These are phyloP conservation scores for Apodemus agrarius DNA, from an alignment of 2,797 vertebrate genomes.

Conservation along the genomic window DNA sequence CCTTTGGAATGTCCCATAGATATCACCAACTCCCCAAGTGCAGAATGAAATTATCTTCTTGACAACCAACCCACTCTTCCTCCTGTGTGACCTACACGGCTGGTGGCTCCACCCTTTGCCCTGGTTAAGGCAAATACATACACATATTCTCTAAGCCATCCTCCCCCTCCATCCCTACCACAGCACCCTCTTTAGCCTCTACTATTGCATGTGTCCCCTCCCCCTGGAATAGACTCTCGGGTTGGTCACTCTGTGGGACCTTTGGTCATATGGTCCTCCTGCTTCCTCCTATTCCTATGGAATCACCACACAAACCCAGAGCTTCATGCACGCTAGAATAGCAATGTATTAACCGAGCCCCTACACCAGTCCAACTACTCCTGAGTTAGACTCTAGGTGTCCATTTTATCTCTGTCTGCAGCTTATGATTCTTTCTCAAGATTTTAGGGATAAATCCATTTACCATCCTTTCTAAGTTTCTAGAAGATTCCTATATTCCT, in stretches of 20 bases:
- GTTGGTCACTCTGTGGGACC: not conserved
- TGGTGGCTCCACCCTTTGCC: not conserved
- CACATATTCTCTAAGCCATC: not conserved
- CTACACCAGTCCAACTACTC: not conserved
- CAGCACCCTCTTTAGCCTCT: not conserved
- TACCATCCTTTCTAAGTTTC: not conserved
- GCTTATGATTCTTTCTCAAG: not conserved
- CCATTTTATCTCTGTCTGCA: not conserved
- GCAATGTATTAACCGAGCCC: not conserved
- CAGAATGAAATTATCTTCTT: constrained; percentile 4
- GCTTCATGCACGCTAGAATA: not conserved
- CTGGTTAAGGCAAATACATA: not conserved
- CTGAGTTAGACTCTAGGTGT: not conserved
- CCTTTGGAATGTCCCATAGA: not conserved
- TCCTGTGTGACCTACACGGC: not conserved
- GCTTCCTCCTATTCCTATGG: not conserved
- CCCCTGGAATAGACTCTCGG: not conserved
- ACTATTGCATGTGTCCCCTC: not conserved
- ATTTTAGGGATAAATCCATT: not conserved
- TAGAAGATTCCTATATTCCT: not conserved
- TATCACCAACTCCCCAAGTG: not conserved
- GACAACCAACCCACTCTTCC: not conserved
- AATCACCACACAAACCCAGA: not conserved
- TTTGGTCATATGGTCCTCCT: not conserved
- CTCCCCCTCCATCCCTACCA: not conserved